Percentiles rank a stretch among this genome's conserved stretches.
These are phyloP conservation scores for Idaea biselata DNA, from an alignment of 2,888 invertebrate genomes.

Conservation along the genomic window DNA sequence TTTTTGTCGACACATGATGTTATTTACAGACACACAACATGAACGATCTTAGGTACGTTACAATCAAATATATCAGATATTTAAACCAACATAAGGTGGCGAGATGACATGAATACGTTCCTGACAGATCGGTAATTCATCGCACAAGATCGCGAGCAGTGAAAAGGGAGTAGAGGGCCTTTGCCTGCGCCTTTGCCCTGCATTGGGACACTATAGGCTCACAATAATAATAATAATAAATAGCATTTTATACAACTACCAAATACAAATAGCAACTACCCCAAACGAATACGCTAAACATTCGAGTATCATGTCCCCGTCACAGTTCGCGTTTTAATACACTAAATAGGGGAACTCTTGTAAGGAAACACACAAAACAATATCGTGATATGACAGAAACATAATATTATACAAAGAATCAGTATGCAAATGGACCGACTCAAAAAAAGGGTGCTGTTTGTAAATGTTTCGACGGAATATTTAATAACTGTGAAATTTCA, in stretches of 20 bases:
- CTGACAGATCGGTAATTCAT: no score
- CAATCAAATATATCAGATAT: background rate
- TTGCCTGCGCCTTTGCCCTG: no score
- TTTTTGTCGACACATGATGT: slow-evolving; percentile 9
- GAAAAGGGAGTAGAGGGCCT: no score
- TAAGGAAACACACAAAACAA: slow-evolving; percentile 3
- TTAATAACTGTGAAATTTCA: background rate
- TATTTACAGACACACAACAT: background rate
- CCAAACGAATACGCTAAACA: slow-evolving; percentile 1
- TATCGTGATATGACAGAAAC: background rate
- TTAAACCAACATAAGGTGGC: background rate
- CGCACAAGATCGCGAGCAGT: no score
- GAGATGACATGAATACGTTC: no score
- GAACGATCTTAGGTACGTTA: background rate
- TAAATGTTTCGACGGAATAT: background rate
- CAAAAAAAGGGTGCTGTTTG: slow-evolving; percentile 1
- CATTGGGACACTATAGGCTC: no score
- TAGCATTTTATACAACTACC: background rate
- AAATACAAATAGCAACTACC: background rate
- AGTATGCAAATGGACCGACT: background rate
- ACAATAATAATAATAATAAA: no score
- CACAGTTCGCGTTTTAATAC: slow-evolving; percentile 1
- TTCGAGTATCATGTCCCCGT: slow-evolving; percentile 2
- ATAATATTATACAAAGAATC: slow-evolving; percentile 2
- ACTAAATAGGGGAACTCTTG: background rate